phyloP scores from a whole-genome alignment of 2,888 invertebrate species.

The Iselma pallidipennis region DNA sequence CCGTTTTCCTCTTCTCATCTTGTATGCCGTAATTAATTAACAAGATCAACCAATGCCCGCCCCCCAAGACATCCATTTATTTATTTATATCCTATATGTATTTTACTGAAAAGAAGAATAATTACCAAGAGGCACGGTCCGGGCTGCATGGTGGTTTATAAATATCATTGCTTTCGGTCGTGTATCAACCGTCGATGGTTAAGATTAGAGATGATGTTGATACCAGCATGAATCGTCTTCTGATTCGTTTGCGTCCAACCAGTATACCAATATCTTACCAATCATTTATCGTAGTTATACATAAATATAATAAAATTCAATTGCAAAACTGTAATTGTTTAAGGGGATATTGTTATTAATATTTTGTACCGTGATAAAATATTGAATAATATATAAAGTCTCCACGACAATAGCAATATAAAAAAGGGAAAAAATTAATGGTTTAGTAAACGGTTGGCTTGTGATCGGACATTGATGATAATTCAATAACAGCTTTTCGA shows the following conservation, averaged over 20 bases:
- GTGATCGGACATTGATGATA: conserved; percentile 2
- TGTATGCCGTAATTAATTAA: conserved; percentile 29
- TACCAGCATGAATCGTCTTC: conserved; percentile 4
- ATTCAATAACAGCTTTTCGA: conserved; percentile 22
- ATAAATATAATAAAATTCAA: conserved; percentile 21
- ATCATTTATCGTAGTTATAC: not conserved
- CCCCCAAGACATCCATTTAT: conserved; percentile 18
- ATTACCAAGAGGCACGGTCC: conserved; percentile 15
- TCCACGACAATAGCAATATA: not conserved
- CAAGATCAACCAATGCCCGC: conserved; percentile 29
- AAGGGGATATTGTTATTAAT: conserved; percentile 12
- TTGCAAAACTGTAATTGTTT: conserved; percentile 15
- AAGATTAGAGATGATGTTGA: conserved; percentile 1
- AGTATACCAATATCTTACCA: not conserved
- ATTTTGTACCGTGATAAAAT: conserved; percentile 4
- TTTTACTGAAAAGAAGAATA: conserved; percentile 31
- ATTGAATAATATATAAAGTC: not conserved
- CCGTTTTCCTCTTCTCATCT: not conserved
- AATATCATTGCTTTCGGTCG: conserved; percentile 12
- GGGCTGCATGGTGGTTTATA: conserved; percentile 20
- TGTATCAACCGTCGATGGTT: conserved; percentile 8
- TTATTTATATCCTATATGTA: conserved; percentile 25
- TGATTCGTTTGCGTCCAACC: conserved; percentile 10
- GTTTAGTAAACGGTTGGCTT: not conserved
- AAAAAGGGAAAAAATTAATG: not conserved